Evolutionary conservation across 2,888 invertebrate genomes (phyloP).

Genomic region (Erebia epiphron): DNA sequence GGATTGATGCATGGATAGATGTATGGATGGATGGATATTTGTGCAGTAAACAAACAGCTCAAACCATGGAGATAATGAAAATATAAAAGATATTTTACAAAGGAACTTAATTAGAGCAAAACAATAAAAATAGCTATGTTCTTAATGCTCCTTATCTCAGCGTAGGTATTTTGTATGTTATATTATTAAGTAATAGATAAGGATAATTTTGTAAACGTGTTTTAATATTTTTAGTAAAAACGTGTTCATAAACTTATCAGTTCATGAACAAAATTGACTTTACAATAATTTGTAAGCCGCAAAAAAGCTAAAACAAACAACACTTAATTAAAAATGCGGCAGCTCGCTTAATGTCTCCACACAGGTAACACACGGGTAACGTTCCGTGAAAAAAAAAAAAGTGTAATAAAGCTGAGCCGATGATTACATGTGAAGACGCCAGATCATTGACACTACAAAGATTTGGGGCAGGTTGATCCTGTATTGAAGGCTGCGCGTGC

Average conservation of each 20-base stretch:
- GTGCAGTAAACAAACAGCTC: too few relatives aligned
- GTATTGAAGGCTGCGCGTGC: constrained; percentile 56
- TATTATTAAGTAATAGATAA: neutral
- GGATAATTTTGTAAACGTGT: neutral
- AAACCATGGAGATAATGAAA: neutral
- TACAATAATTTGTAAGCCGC: neutral
- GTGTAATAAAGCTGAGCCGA: constrained; percentile 19
- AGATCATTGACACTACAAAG: constrained; percentile 35
- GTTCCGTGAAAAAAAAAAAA: constrained; percentile 10
- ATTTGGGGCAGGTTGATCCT: constrained; percentile 37
- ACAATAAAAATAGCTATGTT: neutral
- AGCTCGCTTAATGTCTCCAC: constrained; percentile 13
- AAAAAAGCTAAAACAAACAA: neutral
- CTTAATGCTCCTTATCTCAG: neutral
- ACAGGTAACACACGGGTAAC: constrained; percentile 6
- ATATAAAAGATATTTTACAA: neutral
- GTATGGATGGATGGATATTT: too few relatives aligned
- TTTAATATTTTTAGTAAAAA: neutral
- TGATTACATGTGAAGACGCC: constrained; percentile 28
- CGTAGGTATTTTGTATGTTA: neutral
- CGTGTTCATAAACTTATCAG: neutral
- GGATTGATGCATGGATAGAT: too few relatives aligned
- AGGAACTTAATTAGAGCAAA: neutral
- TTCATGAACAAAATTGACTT: neutral
- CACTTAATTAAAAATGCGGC: constrained; percentile 8